Evolutionary conservation across 2,113 vertebrate species (phyloP).

Genomic region (Cyprinodon variegatus): DNA sequence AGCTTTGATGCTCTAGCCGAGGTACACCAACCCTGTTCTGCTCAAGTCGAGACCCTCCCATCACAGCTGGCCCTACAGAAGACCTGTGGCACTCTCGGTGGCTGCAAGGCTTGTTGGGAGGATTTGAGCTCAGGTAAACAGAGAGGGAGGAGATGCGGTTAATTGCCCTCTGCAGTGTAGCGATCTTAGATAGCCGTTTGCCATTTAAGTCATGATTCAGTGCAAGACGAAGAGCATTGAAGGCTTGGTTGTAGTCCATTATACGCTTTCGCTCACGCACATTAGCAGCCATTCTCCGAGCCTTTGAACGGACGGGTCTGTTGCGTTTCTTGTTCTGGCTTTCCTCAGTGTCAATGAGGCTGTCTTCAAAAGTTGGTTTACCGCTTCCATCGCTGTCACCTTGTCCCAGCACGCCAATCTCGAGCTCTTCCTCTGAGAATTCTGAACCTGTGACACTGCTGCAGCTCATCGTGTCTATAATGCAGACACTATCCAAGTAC

Average conservation of each 20-base stretch:
- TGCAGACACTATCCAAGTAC: neutral
- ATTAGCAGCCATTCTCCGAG: constrained; percentile 91
- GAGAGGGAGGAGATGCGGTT: constrained; percentile 90
- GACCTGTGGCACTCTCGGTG: constrained; percentile 82
- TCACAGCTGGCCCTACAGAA: neutral
- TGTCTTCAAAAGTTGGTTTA: constrained; percentile 62
- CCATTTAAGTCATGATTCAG: constrained; percentile 91
- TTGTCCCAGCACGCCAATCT: constrained; percentile 40
- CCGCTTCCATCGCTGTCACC: constrained; percentile 57
- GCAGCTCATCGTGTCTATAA: constrained; percentile 66
- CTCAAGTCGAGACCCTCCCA: constrained; percentile 36
- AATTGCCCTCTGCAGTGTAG: constrained; percentile 93
- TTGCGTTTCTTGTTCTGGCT: constrained; percentile 80
- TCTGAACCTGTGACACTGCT: constrained; percentile 71
- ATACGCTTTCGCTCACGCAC: constrained; percentile 94
- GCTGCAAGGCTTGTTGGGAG: constrained; percentile 72
- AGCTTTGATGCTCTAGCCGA: constrained; percentile 63
- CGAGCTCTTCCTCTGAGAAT: constrained; percentile 80
- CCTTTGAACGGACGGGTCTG: constrained; percentile 89
- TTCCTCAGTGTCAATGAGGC: constrained; percentile 62
- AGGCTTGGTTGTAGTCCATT: constrained; percentile 97
- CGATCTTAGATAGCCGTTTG: constrained; percentile 96
- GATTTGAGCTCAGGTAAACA: constrained; percentile 79
- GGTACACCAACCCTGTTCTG: constrained; percentile 42
- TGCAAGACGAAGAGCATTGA: constrained; percentile 89